Percentiles rank a stretch among this genome's conserved stretches.
phyloP scores from a whole-genome alignment of 2,888 invertebrate species.

The Lamellibrachia columna region DNA sequence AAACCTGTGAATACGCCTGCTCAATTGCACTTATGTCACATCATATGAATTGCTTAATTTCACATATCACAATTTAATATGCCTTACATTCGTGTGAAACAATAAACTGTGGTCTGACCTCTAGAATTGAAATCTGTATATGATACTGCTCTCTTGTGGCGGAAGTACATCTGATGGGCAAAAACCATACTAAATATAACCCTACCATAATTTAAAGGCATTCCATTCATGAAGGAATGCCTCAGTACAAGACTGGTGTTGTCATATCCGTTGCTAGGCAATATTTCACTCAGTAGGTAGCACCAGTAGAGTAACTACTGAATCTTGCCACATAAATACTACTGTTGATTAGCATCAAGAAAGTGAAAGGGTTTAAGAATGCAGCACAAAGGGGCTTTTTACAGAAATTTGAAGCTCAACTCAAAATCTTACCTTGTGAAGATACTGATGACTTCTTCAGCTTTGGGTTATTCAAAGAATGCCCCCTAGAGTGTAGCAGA shows the following conservation, averaged over 20 bases:
- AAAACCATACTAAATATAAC: background rate
- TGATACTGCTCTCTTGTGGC: too few relatives aligned
- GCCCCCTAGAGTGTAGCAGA: background rate
- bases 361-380: background rate
- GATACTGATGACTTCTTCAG: background rate
- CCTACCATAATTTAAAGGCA: background rate
- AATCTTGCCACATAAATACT: background rate
- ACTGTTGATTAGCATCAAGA: background rate
- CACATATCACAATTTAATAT: too few relatives aligned
- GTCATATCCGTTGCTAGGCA: background rate
- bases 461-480: background rate
- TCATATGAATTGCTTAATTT: too few relatives aligned
- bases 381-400: background rate
- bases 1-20: too few relatives aligned
- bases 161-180: too few relatives aligned
- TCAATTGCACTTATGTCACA: too few relatives aligned
- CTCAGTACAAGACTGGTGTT: background rate
- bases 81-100: too few relatives aligned
- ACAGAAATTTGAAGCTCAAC: background rate
- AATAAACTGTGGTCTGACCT: too few relatives aligned
- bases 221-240: background rate
- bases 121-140: too few relatives aligned
- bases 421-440: background rate
- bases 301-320: background rate
- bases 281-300: background rate